These are phyloP conservation scores for Terrapene triunguis DNA, from an alignment of 2,113 vertebrate genomes.

Conservation along the genomic window DNA sequence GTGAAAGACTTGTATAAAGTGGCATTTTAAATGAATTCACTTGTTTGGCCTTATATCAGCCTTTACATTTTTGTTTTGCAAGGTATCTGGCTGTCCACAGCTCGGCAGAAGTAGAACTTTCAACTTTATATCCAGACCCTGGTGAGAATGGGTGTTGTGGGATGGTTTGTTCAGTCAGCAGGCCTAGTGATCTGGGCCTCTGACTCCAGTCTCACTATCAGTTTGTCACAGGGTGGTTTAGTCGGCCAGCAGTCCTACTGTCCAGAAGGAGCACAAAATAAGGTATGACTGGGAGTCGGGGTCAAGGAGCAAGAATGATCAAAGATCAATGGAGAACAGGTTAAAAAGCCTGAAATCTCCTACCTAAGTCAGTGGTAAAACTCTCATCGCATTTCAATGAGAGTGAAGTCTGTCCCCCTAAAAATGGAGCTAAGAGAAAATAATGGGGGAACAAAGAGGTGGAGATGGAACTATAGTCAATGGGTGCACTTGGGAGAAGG, in stretches of 20 bases:
- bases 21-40: conserved; percentile 35
- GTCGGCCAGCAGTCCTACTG: background rate
- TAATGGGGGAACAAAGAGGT: background rate
- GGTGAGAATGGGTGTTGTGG: background rate
- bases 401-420: background rate
- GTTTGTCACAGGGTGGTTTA: background rate
- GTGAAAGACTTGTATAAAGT: conserved; percentile 53
- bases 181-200: background rate
- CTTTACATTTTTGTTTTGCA: conserved; percentile 43
- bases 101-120: background rate
- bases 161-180: background rate
- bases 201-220: background rate
- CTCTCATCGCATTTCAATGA: background rate
- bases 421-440: fast-evolving
- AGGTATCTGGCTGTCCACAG: background rate
- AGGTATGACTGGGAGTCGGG: background rate
- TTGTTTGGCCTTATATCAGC: conserved; percentile 55
- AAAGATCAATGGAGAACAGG: background rate
- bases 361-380: background rate
- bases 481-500: background rate
- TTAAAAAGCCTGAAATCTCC: background rate
- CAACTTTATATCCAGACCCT: background rate
- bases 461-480: background rate
- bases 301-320: background rate
- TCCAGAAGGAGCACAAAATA: background rate